Evolutionary conservation across 2,888 invertebrate species (phyloP).

Genomic region (Cerastoderma edule): DNA sequence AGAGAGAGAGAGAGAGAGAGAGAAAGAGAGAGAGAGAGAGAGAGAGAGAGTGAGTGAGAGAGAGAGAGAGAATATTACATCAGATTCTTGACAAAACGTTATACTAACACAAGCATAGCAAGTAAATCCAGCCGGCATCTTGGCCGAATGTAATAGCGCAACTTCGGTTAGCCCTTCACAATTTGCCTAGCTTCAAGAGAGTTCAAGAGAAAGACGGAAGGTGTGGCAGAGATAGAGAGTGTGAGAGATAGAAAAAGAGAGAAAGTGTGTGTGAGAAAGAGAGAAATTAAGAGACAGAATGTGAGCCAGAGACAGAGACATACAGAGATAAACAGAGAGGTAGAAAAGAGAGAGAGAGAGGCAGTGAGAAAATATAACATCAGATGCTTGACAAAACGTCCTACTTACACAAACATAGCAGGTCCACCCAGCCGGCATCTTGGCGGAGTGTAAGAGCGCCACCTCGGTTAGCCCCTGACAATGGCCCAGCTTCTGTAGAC

Average conservation of each 20-base stretch:
- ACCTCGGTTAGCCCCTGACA: conserved; percentile 58
- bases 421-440: conserved; percentile 64
- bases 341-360: too few species aligned
- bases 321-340: background rate
- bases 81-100: background rate
- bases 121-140: conserved; percentile 64
- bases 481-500: conserved; percentile 68
- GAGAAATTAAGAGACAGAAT: too few species aligned
- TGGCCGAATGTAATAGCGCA: conserved; percentile 51
- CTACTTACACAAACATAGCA: conserved; percentile 72
- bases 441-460: conserved; percentile 51
- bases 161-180: conserved; percentile 58
- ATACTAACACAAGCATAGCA: conserved; percentile 72
- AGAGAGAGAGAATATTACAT: too few species aligned
- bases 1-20: too few species aligned
- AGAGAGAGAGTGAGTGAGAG: too few species aligned
- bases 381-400: background rate
- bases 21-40: too few species aligned
- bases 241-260: too few species aligned
- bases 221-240: too few species aligned
- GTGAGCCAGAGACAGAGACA: too few species aligned
- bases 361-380: too few species aligned
- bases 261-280: too few species aligned
- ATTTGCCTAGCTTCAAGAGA: conserved; percentile 67
- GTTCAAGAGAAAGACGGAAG: too few species aligned